phyloP scores from a whole-genome alignment of 2,113 vertebrate genomes.

The Oreocharis arfaki region DNA sequence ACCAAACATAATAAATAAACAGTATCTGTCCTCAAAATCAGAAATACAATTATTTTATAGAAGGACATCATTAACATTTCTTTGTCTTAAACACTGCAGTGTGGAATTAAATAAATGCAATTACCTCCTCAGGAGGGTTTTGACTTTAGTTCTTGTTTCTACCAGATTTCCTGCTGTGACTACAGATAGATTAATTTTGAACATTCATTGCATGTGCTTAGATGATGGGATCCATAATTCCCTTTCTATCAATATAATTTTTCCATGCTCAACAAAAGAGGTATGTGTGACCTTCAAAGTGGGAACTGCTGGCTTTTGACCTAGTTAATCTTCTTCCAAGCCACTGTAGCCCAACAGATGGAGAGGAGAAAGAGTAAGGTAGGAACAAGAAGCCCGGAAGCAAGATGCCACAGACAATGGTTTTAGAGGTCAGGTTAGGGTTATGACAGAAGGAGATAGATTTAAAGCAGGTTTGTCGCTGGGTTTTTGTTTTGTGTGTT shows the following conservation, averaged over 20 bases:
- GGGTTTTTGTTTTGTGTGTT: background rate
- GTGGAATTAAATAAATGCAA: background rate
- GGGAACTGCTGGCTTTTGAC: background rate
- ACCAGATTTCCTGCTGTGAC: background rate
- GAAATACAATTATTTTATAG: background rate
- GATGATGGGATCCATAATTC: background rate
- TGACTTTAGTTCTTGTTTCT: background rate
- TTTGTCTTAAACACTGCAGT: background rate
- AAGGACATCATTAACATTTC: background rate
- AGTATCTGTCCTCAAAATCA: background rate
- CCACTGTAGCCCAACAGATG: background rate
- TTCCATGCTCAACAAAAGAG: background rate
- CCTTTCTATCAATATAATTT: background rate
- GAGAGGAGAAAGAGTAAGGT: background rate
- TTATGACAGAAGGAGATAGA: background rate
- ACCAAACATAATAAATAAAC: background rate
- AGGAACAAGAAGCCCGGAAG: background rate
- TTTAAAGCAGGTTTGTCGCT: background rate
- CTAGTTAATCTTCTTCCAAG: slow-evolving; percentile 8
- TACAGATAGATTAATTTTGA: background rate
- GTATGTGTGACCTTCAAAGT: background rate
- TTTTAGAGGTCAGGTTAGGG: slow-evolving; percentile 9
- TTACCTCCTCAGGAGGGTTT: background rate
- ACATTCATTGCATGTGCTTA: background rate
- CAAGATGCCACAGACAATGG: background rate